These are phyloP conservation scores for Deilephila porcellus DNA, from an alignment of 2,888 invertebrate genomes.

Conservation along the genomic window DNA sequence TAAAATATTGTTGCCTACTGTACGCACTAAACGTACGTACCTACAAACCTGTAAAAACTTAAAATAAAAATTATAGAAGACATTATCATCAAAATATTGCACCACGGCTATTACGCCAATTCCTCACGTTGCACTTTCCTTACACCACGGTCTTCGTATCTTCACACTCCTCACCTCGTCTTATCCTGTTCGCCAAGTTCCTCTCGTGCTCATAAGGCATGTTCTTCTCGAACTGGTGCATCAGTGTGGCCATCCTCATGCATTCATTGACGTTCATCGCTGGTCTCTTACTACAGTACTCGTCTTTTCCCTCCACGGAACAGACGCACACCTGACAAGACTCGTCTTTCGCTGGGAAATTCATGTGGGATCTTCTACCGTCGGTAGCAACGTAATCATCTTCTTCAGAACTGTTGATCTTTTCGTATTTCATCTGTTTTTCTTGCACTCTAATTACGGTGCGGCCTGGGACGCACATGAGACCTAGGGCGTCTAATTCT, in stretches of 20 bases:
- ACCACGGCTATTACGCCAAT: conserved; percentile 25
- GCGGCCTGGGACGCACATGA: conserved; percentile 70
- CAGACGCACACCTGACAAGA: conserved; percentile 69
- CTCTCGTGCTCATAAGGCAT: conserved; percentile 59
- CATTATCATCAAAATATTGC: no score
- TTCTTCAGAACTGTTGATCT: conserved; percentile 35
- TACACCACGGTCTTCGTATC: conserved; percentile 47
- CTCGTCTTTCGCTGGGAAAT: conserved; percentile 51
- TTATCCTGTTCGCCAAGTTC: conserved; percentile 56
- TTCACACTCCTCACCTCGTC: conserved; percentile 63
- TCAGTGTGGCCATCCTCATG: conserved; percentile 51
- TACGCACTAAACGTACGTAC: no score
- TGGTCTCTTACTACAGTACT: conserved; percentile 66
- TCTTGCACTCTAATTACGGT: conserved; percentile 58
- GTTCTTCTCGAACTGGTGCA: conserved; percentile 44
- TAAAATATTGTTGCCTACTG: no score
- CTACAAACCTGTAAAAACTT: no score
- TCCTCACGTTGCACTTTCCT: conserved; percentile 4
- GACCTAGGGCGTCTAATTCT: conserved; percentile 38
- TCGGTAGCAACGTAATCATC: conserved; percentile 34
- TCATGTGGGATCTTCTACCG: conserved; percentile 59
- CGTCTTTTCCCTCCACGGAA: conserved; percentile 62
- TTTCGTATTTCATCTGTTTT: background rate
- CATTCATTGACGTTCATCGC: conserved; percentile 73
- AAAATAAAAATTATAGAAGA: no score